Percentiles rank a stretch among this genome's conserved stretches.
phyloP scores from a whole-genome alignment of 2,888 invertebrate species.

The Tetragonula carbonaria region DNA sequence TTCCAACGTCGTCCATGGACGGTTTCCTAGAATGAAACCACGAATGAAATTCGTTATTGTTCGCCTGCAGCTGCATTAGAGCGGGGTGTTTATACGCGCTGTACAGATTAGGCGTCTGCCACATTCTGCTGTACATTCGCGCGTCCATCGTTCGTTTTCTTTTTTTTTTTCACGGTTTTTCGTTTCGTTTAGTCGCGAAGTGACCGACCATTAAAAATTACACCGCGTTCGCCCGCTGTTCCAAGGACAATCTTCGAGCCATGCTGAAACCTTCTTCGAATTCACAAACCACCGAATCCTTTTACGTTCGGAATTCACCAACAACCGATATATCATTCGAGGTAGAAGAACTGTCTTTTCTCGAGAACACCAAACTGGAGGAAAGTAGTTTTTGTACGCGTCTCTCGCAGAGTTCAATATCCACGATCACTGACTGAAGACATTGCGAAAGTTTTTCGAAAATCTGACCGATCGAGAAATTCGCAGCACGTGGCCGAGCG shows the following conservation, averaged over 20 bases:
- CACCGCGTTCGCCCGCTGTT: background rate
- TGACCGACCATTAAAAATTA: background rate
- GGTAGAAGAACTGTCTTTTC: background rate
- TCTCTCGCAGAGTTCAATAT: no score
- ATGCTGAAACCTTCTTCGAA: background rate
- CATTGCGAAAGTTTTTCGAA: no score
- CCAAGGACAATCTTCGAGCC: background rate
- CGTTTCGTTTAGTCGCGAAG: constrained; percentile 3
- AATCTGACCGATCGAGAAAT: no score
- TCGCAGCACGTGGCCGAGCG: background rate
- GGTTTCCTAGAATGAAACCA: constrained; percentile 91
- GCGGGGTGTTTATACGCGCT: constrained; percentile 79
- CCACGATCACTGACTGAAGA: no score
- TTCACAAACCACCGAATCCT: background rate
- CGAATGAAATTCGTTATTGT: constrained; percentile 83
- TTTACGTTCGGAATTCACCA: background rate
- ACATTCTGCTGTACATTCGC: constrained; percentile 78
- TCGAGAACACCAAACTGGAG: background rate
- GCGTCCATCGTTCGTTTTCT: constrained; percentile 73
- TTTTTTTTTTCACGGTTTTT: background rate
- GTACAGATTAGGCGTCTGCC: constrained; percentile 80
- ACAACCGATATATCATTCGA: no score
- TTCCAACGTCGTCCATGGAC: constrained; percentile 93
- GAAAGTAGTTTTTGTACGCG: no score
- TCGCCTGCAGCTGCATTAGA: constrained; percentile 79